These are phyloP conservation scores for Cyprinella venusta DNA, from an alignment of 2,797 vertebrate genomes.

Conservation along the genomic window DNA sequence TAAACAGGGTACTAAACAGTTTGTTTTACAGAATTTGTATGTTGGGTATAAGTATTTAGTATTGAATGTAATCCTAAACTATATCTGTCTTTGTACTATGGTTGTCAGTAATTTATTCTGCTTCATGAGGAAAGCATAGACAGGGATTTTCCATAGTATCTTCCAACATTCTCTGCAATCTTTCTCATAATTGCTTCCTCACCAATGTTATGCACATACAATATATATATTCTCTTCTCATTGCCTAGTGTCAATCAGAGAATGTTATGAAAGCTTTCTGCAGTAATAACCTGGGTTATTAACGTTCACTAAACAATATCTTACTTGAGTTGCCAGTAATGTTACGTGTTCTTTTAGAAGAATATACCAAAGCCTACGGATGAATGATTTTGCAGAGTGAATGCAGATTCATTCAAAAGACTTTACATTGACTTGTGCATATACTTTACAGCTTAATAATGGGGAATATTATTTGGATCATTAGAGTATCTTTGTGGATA, in stretches of 20 bases:
- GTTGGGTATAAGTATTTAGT: slow-evolving; percentile 16
- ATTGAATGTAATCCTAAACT: slow-evolving; percentile 30
- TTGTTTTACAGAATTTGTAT: slow-evolving; percentile 40
- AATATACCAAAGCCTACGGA: slow-evolving; percentile 43
- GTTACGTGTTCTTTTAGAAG: slow-evolving; percentile 14
- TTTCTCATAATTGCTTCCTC: background rate
- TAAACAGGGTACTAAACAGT: slow-evolving; percentile 17
- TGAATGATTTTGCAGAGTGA: slow-evolving; percentile 22
- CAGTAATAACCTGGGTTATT: slow-evolving; percentile 12
- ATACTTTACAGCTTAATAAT: background rate
- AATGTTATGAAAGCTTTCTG: slow-evolving; percentile 4
- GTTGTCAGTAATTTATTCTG: slow-evolving; percentile 20
- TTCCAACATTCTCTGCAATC: background rate
- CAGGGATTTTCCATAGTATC: slow-evolving; percentile 7
- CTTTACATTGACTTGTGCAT: background rate
- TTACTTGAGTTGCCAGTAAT: slow-evolving; percentile 17
- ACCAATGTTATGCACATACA: slow-evolving; percentile 9
- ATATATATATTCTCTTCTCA: background rate
- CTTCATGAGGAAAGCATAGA: slow-evolving; percentile 20
- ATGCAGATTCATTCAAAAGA: background rate
- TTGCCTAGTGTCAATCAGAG: slow-evolving; percentile 1
- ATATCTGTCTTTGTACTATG: slow-evolving; percentile 15
- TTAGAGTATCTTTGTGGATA: background rate
- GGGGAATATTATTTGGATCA: background rate
- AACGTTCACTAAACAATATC: background rate